phyloP scores from a whole-genome alignment of 2,113 vertebrate genomes.

The Candoia aspera region DNA sequence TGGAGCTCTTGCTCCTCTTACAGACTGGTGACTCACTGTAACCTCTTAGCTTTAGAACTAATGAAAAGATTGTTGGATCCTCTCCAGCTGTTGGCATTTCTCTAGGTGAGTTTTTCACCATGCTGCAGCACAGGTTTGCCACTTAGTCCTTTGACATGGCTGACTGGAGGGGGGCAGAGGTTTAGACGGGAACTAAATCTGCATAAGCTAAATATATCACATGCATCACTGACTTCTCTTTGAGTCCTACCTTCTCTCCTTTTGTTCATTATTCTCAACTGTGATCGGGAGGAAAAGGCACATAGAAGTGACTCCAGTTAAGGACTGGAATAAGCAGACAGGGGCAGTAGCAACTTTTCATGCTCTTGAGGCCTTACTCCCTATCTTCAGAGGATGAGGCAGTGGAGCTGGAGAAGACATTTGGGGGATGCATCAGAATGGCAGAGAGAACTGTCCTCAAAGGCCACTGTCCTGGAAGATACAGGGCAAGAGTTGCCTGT shows the following conservation, averaged over 20 bases:
- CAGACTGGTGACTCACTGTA: not conserved
- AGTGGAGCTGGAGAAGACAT: not conserved
- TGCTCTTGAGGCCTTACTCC: not conserved
- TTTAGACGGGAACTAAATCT: not conserved
- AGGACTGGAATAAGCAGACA: not conserved
- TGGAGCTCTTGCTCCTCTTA: not conserved
- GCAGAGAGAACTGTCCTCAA: not conserved
- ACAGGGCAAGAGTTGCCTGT: not conserved
- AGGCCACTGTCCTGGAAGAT: not conserved
- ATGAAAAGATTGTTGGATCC: not conserved
- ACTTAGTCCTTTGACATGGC: not conserved
- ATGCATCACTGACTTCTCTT: not conserved
- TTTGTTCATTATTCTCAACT: not conserved
- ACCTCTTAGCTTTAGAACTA: not conserved
- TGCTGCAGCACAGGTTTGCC: not conserved
- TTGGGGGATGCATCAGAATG: not conserved
- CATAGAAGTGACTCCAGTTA: not conserved
- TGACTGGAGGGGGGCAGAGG: not conserved
- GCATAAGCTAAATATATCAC: not conserved
- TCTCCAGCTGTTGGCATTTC: not conserved
- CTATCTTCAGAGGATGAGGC: not conserved
- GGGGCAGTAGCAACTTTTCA: not conserved
- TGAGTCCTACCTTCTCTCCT: not conserved
- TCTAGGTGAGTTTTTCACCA: not conserved
- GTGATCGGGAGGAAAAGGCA: not conserved